Evolutionary conservation across 2,113 vertebrate genomes (phyloP).

Genomic region (Chaetodon trifascialis): DNA sequence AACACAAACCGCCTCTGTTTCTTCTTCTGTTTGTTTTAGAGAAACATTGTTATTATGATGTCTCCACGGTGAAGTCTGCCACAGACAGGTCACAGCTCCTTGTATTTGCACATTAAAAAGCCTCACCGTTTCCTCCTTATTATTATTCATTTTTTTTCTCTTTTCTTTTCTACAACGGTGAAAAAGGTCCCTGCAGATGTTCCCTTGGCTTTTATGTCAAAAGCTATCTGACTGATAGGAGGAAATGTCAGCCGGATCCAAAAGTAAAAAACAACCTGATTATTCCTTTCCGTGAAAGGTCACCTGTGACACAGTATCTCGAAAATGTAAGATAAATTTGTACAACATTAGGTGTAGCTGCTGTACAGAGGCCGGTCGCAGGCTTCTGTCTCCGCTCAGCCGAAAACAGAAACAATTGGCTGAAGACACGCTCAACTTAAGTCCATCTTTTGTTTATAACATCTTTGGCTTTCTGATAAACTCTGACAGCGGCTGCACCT

Average conservation of each 20-base stretch:
- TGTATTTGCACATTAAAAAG: constrained; percentile 64
- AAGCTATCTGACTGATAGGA: constrained; percentile 66
- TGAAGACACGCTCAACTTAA: background rate
- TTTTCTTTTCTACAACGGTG: constrained; percentile 6
- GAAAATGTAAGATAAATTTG: constrained; percentile 60
- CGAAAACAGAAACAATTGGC: constrained; percentile 1
- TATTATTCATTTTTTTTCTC: constrained; percentile 21
- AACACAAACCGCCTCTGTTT: background rate
- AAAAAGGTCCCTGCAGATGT: constrained; percentile 64
- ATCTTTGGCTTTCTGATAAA: constrained; percentile 35
- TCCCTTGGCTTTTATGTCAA: constrained; percentile 66
- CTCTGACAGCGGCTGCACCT: constrained; percentile 19
- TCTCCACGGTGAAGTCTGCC: constrained; percentile 20
- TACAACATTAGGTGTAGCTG: constrained; percentile 45
- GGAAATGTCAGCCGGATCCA: constrained; percentile 76
- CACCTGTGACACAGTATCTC: constrained; percentile 59
- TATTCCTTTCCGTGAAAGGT: constrained; percentile 74
- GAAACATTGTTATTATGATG: constrained; percentile 41
- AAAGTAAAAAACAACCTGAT: constrained; percentile 66
- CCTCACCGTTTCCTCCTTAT: constrained; percentile 38
- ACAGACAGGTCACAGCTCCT: constrained; percentile 50
- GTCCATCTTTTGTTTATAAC: constrained; percentile 21
- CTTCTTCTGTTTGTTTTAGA: constrained; percentile 50
- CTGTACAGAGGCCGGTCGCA: background rate
- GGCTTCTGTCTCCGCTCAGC: background rate